Evolutionary conservation across 2,113 vertebrate species (phyloP), one percentile per base, ranked within the genome.

Genomic region (Spheniscus mendiculus): DNA sequence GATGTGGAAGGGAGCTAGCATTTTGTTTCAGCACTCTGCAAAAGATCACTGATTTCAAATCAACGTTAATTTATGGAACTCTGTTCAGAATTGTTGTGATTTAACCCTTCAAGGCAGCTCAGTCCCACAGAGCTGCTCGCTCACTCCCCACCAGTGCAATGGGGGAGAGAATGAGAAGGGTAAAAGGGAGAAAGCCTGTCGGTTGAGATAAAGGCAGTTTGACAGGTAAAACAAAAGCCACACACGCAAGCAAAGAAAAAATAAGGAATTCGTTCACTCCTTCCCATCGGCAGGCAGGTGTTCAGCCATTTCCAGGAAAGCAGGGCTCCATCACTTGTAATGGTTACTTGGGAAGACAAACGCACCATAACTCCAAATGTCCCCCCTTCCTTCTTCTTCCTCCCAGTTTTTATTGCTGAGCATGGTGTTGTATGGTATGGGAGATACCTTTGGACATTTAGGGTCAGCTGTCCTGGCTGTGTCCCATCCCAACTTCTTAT

Each of bases 101-200:
- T 90, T 77, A 69, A 63, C n/a, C 4, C 38, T 18, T 1, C 29
- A 66, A 56, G 11, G 27, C 47, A 83, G 8, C 27, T 92, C n/a
- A 81, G 47, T 3, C 23, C 25, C 27, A 45, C 8, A 13, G 1
- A 84, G 27, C 25, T 34, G 5, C 17, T 59, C 3, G 4, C 32
- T 69, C 10, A 4, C 53, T 50, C 8, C 1, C 5, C 7, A 2
- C 4, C 21, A 25, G 18, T 3, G 21, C 44, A 61, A 30, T 4
- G 3, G 3, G 5, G 10, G 11, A 73, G 38, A 50, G 30, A 69
- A 76, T 20, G 12, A 23, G 42, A 76, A 72, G 4, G 5, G 12
- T 23, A 27, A 59, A 49, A 82, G n/a, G 36, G 40, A 73, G 25
- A 59, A 84, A 69, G 63, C 3, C 12, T 30, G 14, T 56, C 12